Evolutionary conservation across 2,888 invertebrate genomes (phyloP), one percentile per base, ranked within the genome.

Genomic region (Leucophenga montana): DNA sequence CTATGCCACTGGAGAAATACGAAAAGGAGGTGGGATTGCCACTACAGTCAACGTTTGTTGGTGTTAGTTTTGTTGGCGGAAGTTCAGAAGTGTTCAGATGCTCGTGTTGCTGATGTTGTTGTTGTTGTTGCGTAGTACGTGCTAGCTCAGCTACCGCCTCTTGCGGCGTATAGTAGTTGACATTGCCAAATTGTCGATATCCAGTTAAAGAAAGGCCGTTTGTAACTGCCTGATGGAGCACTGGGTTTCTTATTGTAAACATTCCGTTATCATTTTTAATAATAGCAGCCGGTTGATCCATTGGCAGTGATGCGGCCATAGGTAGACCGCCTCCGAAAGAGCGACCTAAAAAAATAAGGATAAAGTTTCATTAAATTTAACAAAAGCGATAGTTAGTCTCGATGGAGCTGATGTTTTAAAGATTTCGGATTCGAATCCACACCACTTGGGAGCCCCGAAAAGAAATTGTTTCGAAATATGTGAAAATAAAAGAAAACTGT

Each of bases 241-340:
- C 88, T 0, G 95, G 95, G 87, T 95, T 95, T 13, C 95, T 90
- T 65, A 95, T 95, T 0, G 95, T 95, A 71, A 94, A 95, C 95
- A 95, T 95, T 11, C 95, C 95, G 80, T 93, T 92, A 73, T 92
- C 93, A 75, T 92, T 92, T 78, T 92, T 93, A 78, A 93, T 92
- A 73, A 93, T 93, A 3, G 93, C 91, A 3, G 92, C 92, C 66
- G 92, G 92, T 69, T 91, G 91, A 73, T 89, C 89, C 79, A 88
- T 88, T 27, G 85, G 78, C 68, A 87, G 75, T 22, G 85, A 73
- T n/a, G 86, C 80, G 1, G 76, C 72, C 14, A 84, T 66, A 13
- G 86, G 82, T 44, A 83, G 59, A 14, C 73, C 75, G 8, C 72
- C 73, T 31, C 83, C 78, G 67, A 72, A 75, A 22, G 76, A 57